phyloP scores from a whole-genome alignment of 2,888 invertebrate genomes.

The Thera obeliscata region DNA sequence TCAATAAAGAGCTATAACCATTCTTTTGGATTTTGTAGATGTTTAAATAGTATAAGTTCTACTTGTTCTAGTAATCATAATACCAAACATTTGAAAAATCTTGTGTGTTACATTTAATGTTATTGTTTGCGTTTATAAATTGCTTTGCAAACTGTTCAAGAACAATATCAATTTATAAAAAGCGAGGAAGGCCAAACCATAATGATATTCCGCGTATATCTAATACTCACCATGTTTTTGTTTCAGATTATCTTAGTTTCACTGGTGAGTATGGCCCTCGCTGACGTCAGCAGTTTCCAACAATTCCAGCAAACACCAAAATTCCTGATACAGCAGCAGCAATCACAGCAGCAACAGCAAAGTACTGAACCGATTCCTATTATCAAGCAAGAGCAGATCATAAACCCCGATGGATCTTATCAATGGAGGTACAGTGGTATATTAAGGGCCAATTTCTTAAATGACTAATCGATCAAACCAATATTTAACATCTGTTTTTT shows the following conservation, averaged over 20 bases:
- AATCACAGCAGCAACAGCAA: constrained; percentile 61
- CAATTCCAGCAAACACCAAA: constrained; percentile 57
- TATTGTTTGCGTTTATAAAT: not conserved
- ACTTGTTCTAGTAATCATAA: not conserved
- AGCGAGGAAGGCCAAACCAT: not conserved
- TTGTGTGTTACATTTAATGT: not conserved
- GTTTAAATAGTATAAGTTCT: not conserved
- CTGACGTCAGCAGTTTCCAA: constrained; percentile 68
- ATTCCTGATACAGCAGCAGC: constrained; percentile 52
- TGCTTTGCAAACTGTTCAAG: not conserved
- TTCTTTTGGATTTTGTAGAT: not conserved
- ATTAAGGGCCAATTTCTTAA: not conserved
- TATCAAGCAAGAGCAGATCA: constrained; percentile 87
- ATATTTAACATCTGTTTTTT: too few species aligned
- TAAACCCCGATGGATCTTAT: constrained; percentile 88
- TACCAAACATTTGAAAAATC: not conserved
- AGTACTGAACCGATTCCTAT: constrained; percentile 87
- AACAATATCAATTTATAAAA: not conserved
- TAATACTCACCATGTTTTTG: not conserved
- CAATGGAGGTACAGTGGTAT: constrained; percentile 74
- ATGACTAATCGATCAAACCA: too few species aligned
- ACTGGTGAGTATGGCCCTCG: constrained; percentile 51
- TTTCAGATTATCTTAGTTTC: constrained; percentile 53
- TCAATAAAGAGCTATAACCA: not conserved
- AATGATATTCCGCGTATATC: not conserved